Percentiles rank a stretch among this genome's conserved stretches.
Conservation (phyloP, 2,797 vertebrate genomes). For the Heteromormyrus szaboi region DNA sequence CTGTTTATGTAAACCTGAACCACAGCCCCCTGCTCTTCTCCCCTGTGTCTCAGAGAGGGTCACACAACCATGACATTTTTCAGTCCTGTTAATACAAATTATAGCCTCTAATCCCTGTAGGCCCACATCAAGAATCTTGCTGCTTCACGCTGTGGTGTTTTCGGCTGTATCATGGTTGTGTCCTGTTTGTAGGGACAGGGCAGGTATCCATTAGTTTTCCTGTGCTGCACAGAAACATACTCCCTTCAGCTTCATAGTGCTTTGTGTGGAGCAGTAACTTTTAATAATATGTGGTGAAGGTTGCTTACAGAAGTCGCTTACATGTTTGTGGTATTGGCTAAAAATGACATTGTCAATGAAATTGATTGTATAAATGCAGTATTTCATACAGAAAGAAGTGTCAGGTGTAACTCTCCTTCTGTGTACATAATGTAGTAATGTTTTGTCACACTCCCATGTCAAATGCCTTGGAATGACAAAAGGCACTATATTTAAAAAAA, state of each 20-base stretch:
- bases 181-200: not conserved
- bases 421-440: not conserved
- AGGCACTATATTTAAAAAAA: not conserved
- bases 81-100: not conserved
- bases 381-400: not conserved
- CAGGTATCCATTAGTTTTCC: not conserved
- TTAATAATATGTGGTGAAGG: not conserved
- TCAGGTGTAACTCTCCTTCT: not conserved
- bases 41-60: not conserved
- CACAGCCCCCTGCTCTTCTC: not conserved
- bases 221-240: not conserved
- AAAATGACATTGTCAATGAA: not conserved
- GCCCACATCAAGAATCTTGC: not conserved
- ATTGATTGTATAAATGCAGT: not conserved
- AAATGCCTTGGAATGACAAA: not conserved
- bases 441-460: not conserved
- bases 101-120: not conserved
- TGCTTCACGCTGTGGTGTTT: not conserved
- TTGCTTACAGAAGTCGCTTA: not conserved
- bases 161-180: not conserved
- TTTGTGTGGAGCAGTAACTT: not conserved
- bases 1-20: not conserved
- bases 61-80: not conserved
- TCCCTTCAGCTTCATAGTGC: not conserved
- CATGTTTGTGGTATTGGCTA: not conserved